Percentiles rank a stretch among this genome's conserved stretches.
Evolutionary conservation across 2,888 invertebrate species (phyloP).

Genomic region (Xestia sexstrigata): DNA sequence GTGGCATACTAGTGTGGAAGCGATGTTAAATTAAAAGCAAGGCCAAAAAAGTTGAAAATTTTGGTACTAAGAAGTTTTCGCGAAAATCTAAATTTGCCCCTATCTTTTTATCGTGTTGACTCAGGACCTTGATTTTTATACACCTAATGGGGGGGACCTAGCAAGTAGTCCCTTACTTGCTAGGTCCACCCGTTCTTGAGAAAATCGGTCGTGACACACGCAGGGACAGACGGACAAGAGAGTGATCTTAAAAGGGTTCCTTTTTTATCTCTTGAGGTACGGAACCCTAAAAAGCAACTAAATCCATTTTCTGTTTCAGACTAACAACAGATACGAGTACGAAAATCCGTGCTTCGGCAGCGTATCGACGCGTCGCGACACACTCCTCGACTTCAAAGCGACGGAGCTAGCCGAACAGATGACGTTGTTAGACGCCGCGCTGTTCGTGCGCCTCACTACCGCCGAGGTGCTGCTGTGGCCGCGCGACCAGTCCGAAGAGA

Average conservation of each 20-base stretch:
- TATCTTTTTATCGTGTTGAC: too few relatives aligned
- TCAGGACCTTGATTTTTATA: too few relatives aligned
- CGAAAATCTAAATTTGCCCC: too few relatives aligned
- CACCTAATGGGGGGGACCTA: too few relatives aligned
- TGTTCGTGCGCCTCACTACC: conserved; percentile 99
- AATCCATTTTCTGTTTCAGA: conserved; percentile 67
- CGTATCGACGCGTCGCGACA: conserved; percentile 88
- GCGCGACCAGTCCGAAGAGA: conserved; percentile 98
- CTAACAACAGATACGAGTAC: conserved; percentile 85
- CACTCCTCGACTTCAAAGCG: conserved; percentile 97
- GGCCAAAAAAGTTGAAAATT: too few relatives aligned
- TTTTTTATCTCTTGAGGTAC: too few relatives aligned
- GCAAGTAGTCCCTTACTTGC: too few relatives aligned
- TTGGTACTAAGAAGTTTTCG: too few relatives aligned
- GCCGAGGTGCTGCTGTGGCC: conserved; percentile 99
- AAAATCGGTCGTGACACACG: too few relatives aligned
- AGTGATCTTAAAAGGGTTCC: too few relatives aligned
- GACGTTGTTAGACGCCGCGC: conserved; percentile 98
- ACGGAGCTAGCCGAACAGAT: conserved; percentile 99
- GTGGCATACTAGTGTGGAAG: background rate
- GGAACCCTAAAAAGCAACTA: background rate
- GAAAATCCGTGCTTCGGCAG: conserved; percentile 85
- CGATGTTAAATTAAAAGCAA: background rate
- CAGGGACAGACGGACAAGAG: too few relatives aligned
- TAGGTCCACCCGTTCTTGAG: too few relatives aligned